Evolutionary conservation across 2,797 vertebrate genomes (phyloP).

Genomic region (Helostoma temminkii): DNA sequence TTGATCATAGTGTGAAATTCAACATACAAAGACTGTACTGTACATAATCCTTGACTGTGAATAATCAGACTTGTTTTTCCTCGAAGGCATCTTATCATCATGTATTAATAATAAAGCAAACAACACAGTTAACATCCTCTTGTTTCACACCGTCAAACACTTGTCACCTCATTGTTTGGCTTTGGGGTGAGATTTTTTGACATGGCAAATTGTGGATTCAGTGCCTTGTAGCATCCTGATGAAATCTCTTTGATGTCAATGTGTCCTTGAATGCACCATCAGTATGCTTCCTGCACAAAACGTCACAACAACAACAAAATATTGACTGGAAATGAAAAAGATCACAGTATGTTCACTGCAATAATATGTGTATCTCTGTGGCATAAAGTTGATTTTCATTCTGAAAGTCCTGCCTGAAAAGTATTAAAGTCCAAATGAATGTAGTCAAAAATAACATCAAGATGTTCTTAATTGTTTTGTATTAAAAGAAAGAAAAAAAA

Average conservation of each 20-base stretch:
- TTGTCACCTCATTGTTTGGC: constrained; percentile 8
- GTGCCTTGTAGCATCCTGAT: neutral
- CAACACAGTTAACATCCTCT: neutral
- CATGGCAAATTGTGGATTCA: neutral
- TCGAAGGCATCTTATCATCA: constrained; percentile 6
- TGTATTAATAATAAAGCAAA: constrained; percentile 9
- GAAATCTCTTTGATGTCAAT: neutral
- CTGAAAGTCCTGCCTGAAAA: neutral
- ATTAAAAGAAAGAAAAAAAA: neutral
- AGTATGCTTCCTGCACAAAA: neutral
- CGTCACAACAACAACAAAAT: neutral
- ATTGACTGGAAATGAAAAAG: neutral
- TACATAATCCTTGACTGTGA: too few species aligned
- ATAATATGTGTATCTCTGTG: neutral
- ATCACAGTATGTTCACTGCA: neutral
- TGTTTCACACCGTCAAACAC: neutral
- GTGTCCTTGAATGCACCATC: constrained; percentile 16
- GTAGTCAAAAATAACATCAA: neutral
- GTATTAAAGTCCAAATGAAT: neutral
- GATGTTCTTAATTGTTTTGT: neutral
- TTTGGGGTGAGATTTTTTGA: neutral
- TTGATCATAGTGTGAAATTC: neutral
- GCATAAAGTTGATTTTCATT: neutral
- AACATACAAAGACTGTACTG: neutral
- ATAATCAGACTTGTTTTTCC: neutral